Conservation (phyloP, 2,888 invertebrate genomes). For the Teleogryllus oceanicus region DNA sequence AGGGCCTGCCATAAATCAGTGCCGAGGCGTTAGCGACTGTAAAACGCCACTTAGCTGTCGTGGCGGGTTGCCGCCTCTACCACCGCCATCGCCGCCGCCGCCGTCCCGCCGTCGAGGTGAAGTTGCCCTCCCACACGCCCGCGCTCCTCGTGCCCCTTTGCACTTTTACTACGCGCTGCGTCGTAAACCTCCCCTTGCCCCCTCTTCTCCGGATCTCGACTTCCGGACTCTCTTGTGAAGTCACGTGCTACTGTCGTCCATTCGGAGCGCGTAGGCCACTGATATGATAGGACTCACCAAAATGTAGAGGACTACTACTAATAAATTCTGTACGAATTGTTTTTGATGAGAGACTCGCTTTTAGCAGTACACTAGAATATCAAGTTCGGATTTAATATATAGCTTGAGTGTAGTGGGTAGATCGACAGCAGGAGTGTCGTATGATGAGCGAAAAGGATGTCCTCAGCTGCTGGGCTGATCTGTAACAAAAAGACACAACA, state of each 20-base stretch:
- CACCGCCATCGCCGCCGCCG: background rate
- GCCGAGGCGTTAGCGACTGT: slow-evolving; percentile 1
- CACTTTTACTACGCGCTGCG: background rate
- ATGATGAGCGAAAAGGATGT: too few relatives aligned
- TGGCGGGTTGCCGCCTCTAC: background rate
- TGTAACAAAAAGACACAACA: too few relatives aligned
- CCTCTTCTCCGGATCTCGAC: background rate
- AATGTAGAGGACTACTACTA: too few relatives aligned
- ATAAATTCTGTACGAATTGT: too few relatives aligned
- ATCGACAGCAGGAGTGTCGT: too few relatives aligned
- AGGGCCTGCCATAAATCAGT: background rate
- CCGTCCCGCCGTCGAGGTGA: background rate
- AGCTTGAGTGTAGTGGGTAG: too few relatives aligned
- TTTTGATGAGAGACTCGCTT: too few relatives aligned
- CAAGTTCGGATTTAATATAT: too few relatives aligned
- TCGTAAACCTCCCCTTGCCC: background rate
- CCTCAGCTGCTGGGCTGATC: too few relatives aligned
- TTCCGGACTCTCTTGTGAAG: background rate
- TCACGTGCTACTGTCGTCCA: background rate
- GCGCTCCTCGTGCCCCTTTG: background rate
- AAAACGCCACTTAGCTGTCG: slow-evolving; percentile 18
- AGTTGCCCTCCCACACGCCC: background rate
- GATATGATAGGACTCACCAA: too few relatives aligned
- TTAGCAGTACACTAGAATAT: too few relatives aligned
- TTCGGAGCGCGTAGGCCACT: background rate